phyloP scores from a whole-genome alignment of 2,797 vertebrate genomes.

The Hemibagrus guttatus region DNA sequence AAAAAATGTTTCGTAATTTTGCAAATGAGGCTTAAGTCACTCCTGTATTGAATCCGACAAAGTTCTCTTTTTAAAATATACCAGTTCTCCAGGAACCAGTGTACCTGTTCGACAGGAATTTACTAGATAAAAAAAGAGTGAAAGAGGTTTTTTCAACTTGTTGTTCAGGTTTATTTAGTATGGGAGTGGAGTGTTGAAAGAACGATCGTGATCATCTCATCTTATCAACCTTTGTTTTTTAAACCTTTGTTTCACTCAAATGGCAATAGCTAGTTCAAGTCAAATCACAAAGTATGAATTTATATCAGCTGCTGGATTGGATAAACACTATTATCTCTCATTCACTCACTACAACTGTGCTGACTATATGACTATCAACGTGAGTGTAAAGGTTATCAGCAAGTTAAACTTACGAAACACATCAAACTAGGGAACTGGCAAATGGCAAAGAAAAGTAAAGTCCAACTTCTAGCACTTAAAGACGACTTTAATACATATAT shows the following conservation, averaged over 20 bases:
- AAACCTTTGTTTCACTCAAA: neutral
- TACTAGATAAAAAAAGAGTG: neutral
- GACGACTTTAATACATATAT: neutral
- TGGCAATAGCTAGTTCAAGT: no score
- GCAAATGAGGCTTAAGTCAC: no score
- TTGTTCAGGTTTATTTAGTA: slow-evolving; percentile 22
- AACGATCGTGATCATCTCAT: neutral
- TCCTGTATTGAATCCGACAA: neutral
- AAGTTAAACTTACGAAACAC: neutral
- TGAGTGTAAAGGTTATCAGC: slow-evolving; percentile 17
- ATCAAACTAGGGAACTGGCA: neutral
- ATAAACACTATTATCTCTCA: neutral
- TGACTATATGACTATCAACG: slow-evolving; percentile 13
- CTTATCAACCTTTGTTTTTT: no score
- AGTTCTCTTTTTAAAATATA: neutral
- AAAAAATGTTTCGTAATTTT: neutral
- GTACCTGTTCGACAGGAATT: slow-evolving; percentile 32
- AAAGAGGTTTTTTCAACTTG: slow-evolving; percentile 16
- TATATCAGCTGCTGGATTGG: neutral
- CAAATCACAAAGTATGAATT: neutral
- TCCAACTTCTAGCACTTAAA: neutral
- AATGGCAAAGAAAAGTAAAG: neutral
- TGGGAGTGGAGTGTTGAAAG: neutral
- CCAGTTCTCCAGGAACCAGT: slow-evolving; percentile 6
- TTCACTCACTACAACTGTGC: neutral